Conservation (phyloP, 2,888 invertebrate species). For the Oxytorus armatus region DNA sequence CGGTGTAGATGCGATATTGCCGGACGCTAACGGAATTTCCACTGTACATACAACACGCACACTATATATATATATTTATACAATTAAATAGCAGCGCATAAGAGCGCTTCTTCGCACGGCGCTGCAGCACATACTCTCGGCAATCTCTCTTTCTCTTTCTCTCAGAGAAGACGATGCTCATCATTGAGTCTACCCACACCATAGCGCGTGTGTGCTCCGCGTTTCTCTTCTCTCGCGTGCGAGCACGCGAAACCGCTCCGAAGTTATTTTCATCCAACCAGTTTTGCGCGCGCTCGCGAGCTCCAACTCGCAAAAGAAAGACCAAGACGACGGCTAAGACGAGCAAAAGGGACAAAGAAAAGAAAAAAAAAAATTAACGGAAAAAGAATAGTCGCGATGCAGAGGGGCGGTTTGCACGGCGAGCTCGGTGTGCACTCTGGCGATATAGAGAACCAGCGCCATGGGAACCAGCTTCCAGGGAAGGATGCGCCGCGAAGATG, state of each 20-base stretch:
- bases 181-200: constrained; percentile 70
- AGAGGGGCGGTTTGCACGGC: constrained; percentile 48
- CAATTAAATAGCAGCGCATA: constrained; percentile 31
- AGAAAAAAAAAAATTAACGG: constrained; percentile 45
- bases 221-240: constrained; percentile 66
- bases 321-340: constrained; percentile 11
- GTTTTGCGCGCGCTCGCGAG: constrained; percentile 63
- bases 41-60: constrained; percentile 5
- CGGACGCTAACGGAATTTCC: constrained; percentile 7
- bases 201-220: constrained; percentile 44
- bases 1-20: neutral
- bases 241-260: constrained; percentile 64
- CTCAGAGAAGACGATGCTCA: constrained; percentile 48
- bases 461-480: constrained; percentile 47
- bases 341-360: constrained; percentile 20
- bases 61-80: neutral
- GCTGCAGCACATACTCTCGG: constrained; percentile 13
- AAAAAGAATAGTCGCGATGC: constrained; percentile 62
- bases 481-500: constrained; percentile 31
- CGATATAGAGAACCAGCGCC: constrained; percentile 44
- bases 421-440: constrained; percentile 21
- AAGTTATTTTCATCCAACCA: constrained; percentile 73
- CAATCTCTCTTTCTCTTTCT: constrained; percentile 3
- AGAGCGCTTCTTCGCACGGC: constrained; percentile 24
- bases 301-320: constrained; percentile 36